Base-by-base conservation (phyloP, 2,113 vertebrate species). In the Solenodon paradoxus region DNA sequence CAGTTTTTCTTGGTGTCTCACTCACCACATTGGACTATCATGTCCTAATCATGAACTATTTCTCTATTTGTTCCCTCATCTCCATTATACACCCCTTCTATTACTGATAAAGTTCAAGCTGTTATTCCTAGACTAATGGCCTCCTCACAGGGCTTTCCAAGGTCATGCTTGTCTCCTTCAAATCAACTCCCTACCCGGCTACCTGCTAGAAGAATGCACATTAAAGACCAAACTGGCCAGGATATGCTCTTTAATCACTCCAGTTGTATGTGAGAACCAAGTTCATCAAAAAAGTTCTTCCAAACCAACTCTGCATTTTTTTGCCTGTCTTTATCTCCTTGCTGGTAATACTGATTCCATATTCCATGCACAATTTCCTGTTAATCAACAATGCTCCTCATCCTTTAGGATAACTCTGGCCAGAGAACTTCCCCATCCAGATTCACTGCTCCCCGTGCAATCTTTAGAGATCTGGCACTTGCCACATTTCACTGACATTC, bases 31-130 rank as follows among this genome's bases (percentile, higher is more conserved):
- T 22, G 17, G 68, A 38, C 20, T 32, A 22, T 22, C 1, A 61
- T 15, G 32, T 7, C 53, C 20, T 55, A 45, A 66, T 42, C 15
- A 28, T 9, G 6, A 51, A 71, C 30, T 32, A 19, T 35, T 63
- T 61, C 19, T 68, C 81, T 63, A 61, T 42, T 5, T 47, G 11
- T 35, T 64, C 3, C 38, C 6, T 57, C 11, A 17, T 77, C 30
- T 35, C 2, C 16, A 45, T 1, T 1, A 1, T 3, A 35, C 2
- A n/a, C 7, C 3, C 24, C 35, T 72, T 22, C 24, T 47, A 47
- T 68, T 24, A 57, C 0, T 16, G 19, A 49, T 20, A 77, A 3
- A 55, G 59, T 30, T 74, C 7, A 19, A 64, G 61, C 32, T 66
- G 30, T 59, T 68, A 74, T 51, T 9, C 47, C n/a, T 32, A 72